Evolutionary conservation across 2,888 invertebrate genomes (phyloP), one percentile per base, ranked within the genome.

Genomic region (Drosophila koepferae): DNA sequence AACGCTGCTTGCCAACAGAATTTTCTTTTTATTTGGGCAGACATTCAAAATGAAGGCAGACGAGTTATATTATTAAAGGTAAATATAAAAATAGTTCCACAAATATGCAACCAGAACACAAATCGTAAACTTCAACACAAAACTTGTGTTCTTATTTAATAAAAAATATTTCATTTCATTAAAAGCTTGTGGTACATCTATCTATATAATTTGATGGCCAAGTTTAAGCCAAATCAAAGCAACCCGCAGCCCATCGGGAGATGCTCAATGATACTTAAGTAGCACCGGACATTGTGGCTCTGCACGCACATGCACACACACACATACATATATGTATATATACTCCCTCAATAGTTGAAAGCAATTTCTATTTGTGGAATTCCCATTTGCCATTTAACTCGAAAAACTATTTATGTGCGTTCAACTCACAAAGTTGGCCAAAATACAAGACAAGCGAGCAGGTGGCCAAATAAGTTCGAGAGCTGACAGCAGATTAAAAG

Each of bases 221-320:
- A 69, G 48, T 69, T 62, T 31, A 60, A 58, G n/a, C 61, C 66
- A 48, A 64, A 75, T 80, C 76, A 75, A 80, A 80, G 80, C 63
- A 34, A 61, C 48, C 55, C 59, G 16, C 58, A 61, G 49, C 44
- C 59, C 51, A 55, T 48, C 56, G 74, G 74, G 68, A 54, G 72
- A 12, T 55, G 38, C 51, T 34, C 48, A 20, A 34, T 58, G 43
- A 16, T 60, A 44, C 40, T 51, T 28, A 61, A 60, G 60, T 59
- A 31, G 6, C 28, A 18, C 59, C 53, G 64, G 63, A 76, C 34
- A 73, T 58, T 67, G 62, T 59, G 62, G 68, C 36, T 48, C 23
- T 20, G 23, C 43, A 60, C 28, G 54, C 51, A 61, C 51, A 46
- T 55, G n/a, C 43, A 14, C 36, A 58, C 43, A 20, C 46, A 3